A percentile compares a stretch with the other conserved stretches of the same genome.
These are phyloP conservation scores for cattle (Bos taurus) DNA, from an alignment of 2,113 vertebrate genomes.

Conservation along the genomic window ARS-UCD2.0 NC_037330.1:115427001-115427500, in stretches of 20 bases:
- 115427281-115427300: accelerated
- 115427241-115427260: background rate
- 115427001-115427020: no score
- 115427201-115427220: accelerated
- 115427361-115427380: accelerated
- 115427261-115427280: background rate
- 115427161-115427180: background rate
- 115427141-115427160: no score
- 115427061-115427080: background rate
- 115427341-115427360: accelerated
- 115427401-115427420: background rate
- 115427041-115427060: accelerated
- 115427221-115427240: accelerated
- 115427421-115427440: background rate
- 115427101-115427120: no score
- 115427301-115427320: accelerated
- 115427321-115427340: background rate
- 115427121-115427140: no score
- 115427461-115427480: constrained; percentile 99
- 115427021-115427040: background rate
- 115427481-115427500: constrained; percentile 96
- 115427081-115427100: background rate
- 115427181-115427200: no score
- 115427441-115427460: constrained; percentile 33
- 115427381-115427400: background rate